Percentiles rank a stretch among this genome's conserved stretches.
Evolutionary conservation across 2,113 vertebrate species (phyloP).

Genomic region (Ptilorrhoa leucosticta): DNA sequence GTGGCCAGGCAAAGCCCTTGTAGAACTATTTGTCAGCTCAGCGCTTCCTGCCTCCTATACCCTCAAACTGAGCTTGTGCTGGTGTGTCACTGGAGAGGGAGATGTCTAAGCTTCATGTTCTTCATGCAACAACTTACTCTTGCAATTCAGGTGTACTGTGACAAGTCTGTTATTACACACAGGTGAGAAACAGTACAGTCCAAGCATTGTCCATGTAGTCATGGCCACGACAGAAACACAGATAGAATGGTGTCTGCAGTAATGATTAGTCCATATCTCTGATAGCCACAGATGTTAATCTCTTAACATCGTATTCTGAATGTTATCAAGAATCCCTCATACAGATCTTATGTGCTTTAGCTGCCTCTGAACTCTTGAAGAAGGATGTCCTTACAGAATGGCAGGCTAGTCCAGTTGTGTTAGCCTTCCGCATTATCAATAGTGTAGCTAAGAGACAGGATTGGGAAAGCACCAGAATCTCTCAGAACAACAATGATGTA

Average conservation of each 20-base stretch:
- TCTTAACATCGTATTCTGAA: neutral
- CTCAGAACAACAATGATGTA: neutral
- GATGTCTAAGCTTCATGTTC: rapidly evolving
- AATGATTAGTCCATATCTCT: neutral
- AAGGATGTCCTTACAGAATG: neutral
- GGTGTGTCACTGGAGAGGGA: neutral
- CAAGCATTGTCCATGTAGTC: neutral
- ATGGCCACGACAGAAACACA: neutral
- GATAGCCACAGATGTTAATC: neutral
- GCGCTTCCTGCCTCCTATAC: neutral
- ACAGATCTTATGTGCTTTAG: neutral
- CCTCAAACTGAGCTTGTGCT: neutral
- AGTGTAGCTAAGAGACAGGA: neutral
- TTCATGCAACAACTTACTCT: neutral
- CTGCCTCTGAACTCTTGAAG: neutral
- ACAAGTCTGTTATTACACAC: neutral
- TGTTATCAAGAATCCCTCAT: neutral
- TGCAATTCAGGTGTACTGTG: neutral
- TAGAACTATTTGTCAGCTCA: neutral
- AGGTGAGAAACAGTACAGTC: neutral
- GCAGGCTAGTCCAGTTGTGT: neutral
- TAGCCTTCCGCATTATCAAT: neutral
- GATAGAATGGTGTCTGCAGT: neutral
- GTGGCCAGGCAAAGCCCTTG: neutral
- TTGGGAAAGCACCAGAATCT: neutral